Percentiles rank a stretch among this genome's conserved stretches.
These are phyloP conservation scores for Propsilocerus akamusi DNA, from an alignment of 1,140 invertebrate species.

Conservation along the genomic window DNA sequence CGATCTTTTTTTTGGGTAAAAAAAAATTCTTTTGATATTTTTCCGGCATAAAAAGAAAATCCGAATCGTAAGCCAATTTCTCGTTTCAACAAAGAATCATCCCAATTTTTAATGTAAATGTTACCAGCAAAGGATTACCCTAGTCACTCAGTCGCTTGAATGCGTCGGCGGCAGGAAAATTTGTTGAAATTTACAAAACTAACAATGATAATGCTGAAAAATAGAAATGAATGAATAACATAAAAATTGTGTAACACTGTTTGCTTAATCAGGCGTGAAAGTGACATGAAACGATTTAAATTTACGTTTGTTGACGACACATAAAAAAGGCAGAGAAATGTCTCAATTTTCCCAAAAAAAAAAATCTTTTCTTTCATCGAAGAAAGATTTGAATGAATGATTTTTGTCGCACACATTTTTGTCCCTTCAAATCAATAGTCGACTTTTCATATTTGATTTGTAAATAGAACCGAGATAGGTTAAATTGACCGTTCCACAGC, in stretches of 20 bases:
- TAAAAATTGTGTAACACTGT: neutral
- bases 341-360: neutral
- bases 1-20: neutral
- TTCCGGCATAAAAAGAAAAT: too few species aligned
- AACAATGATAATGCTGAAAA: neutral
- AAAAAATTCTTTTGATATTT: neutral
- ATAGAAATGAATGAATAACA: neutral
- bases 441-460: neutral
- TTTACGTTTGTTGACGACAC: too few species aligned
- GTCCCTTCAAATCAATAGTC: neutral
- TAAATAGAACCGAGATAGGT: neutral
- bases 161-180: neutral
- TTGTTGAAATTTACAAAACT: neutral
- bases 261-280: neutral
- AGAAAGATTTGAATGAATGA: neutral
- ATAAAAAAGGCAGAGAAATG: neutral
- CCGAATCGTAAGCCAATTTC: slow-evolving; percentile 1
- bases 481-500: neutral
- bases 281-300: slow-evolving; percentile 1
- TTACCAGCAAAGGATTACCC: neutral
- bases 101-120: neutral
- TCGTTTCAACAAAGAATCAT: neutral
- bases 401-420: neutral
- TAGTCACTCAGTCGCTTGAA: neutral
- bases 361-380: neutral